Evolutionary conservation across 2,888 invertebrate species (phyloP).

Genomic region (Odontocolon sp.): DNA sequence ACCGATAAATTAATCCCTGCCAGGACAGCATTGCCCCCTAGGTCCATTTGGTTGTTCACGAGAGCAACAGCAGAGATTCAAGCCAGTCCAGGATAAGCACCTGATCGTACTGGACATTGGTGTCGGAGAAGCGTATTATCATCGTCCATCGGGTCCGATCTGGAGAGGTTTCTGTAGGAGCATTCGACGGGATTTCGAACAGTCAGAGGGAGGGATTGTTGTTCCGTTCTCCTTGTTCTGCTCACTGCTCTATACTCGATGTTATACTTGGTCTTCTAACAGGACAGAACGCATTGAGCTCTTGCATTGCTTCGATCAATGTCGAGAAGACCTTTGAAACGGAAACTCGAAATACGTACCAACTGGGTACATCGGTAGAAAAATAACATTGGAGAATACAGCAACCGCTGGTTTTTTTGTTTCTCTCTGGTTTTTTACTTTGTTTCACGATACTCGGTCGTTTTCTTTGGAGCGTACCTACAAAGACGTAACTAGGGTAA

Average conservation of each 20-base stretch:
- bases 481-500: conserved; percentile 30
- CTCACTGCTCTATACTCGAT: not conserved
- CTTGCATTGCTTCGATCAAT: conserved; percentile 28
- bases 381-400: too few species aligned
- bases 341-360: not conserved
- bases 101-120: conserved; percentile 13
- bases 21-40: conserved; percentile 5
- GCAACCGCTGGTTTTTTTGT: too few species aligned
- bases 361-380: not conserved
- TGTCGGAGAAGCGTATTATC: conserved; percentile 28
- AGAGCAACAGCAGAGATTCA: conserved; percentile 12
- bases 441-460: not conserved
- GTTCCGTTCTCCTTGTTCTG: not conserved
- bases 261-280: not conserved
- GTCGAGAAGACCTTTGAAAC: not conserved
- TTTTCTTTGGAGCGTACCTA: conserved; percentile 15
- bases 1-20: conserved; percentile 30
- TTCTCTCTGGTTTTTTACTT: too few species aligned
- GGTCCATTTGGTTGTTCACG: conserved; percentile 22
- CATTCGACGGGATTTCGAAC: not conserved
- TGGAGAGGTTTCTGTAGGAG: not conserved
- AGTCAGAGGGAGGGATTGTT: conserved; percentile 13
- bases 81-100: not conserved
- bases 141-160: not conserved
- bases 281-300: not conserved